Conservation (phyloP, 2,113 vertebrate genomes). For the Esox niger region DNA sequence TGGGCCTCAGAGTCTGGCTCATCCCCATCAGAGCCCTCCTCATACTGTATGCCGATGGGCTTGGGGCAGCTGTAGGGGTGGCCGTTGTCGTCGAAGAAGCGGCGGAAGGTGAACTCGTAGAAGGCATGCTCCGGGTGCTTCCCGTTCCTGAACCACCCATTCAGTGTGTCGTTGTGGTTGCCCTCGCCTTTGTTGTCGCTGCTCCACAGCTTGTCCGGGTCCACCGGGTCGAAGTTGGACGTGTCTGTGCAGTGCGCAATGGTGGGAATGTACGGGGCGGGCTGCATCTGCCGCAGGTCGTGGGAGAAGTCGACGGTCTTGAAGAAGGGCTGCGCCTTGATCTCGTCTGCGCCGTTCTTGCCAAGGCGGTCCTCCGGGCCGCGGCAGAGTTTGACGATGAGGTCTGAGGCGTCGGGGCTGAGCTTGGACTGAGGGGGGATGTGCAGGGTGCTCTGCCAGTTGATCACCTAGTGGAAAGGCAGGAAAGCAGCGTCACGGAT, state of each 20-base stretch:
- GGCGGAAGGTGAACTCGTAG: conserved; percentile 97
- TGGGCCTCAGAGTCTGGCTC: conserved; percentile 69
- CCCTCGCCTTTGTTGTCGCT: conserved; percentile 82
- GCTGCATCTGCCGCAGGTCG: conserved; percentile 87
- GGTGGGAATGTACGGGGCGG: conserved; percentile 91
- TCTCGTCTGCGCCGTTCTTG: conserved; percentile 92
- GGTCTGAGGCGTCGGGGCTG: conserved; percentile 90
- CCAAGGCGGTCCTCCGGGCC: conserved; percentile 93
- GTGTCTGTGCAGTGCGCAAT: conserved; percentile 94
- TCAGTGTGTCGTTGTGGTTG: conserved; percentile 87
- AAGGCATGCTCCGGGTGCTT: conserved; percentile 97
- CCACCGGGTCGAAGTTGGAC: conserved; percentile 96
- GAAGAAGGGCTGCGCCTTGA: conserved; percentile 96
- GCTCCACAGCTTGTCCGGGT: conserved; percentile 95
- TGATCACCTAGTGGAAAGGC: conserved; percentile 83
- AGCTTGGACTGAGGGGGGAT: conserved; percentile 89
- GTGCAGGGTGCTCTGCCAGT: conserved; percentile 93
- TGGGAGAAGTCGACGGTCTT: conserved; percentile 90
- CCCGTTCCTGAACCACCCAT: conserved; percentile 92
- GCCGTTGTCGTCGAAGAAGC: conserved; percentile 98
- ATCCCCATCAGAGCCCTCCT: conserved; percentile 79
- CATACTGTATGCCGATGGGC: conserved; percentile 82
- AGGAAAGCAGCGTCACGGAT: neutral
- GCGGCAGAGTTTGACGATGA: conserved; percentile 92
- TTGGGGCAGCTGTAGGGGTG: conserved; percentile 97